phyloP scores from a whole-genome alignment of 2,888 invertebrate genomes.

The Tenthredo notha region DNA sequence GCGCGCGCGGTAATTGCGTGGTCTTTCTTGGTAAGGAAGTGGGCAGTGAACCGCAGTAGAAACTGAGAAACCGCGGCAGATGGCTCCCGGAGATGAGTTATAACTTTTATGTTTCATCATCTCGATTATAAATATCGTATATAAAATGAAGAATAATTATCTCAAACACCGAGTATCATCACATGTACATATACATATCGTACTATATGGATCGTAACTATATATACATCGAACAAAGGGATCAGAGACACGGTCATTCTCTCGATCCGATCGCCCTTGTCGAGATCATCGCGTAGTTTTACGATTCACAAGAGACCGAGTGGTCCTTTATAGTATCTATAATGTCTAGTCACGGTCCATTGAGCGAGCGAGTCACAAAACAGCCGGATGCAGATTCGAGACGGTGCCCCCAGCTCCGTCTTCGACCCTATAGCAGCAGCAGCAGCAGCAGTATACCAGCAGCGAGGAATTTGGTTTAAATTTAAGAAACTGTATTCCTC shows the following conservation, averaged over 20 bases:
- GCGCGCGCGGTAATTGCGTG: constrained; percentile 42
- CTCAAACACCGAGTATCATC: background rate
- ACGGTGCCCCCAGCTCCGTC: background rate
- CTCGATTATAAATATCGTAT: constrained; percentile 1
- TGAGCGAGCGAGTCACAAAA: constrained; percentile 28
- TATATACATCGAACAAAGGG: background rate
- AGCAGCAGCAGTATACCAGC: background rate
- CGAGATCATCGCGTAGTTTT: constrained; percentile 32
- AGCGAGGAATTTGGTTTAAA: background rate
- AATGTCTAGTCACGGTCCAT: constrained; percentile 46
- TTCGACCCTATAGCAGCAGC: background rate
- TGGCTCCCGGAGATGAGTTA: constrained; percentile 8
- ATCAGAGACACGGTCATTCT: background rate
- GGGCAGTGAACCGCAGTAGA: constrained; percentile 43
- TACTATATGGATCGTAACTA: background rate
- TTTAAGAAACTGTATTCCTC: background rate
- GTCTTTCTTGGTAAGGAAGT: constrained; percentile 50
- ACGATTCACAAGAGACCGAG: constrained; percentile 7
- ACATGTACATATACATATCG: background rate
- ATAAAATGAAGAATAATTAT: background rate
- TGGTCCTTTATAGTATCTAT: constrained; percentile 10
- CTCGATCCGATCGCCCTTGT: background rate
- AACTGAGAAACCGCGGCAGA: constrained; percentile 24
- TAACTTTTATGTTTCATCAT: constrained; percentile 8
- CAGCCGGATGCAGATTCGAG: constrained; percentile 50